phyloP scores from a whole-genome alignment of 2,113 vertebrate species.

The Dryoscopus gambensis region DNA sequence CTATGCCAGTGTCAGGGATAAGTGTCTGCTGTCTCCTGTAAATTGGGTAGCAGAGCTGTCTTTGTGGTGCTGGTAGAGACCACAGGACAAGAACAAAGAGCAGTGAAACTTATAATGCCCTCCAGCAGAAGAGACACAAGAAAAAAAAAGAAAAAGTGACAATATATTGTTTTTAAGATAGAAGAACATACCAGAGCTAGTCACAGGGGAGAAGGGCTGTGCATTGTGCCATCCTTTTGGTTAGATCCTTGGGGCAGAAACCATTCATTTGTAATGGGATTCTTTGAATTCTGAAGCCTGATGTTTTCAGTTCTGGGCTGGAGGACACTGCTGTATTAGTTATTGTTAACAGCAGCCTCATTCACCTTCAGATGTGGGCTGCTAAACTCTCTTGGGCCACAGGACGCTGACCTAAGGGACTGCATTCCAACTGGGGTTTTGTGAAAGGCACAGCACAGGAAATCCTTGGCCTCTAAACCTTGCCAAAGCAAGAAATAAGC shows the following conservation, averaged over 20 bases:
- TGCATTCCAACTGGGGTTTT: neutral
- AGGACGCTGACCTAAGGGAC: neutral
- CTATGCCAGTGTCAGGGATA: neutral
- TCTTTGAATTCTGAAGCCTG: slow-evolving; percentile 33
- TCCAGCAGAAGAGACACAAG: neutral
- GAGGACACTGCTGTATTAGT: neutral
- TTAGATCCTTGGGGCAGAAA: slow-evolving; percentile 26
- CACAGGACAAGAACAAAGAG: slow-evolving; percentile 17
- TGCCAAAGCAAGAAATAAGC: neutral
- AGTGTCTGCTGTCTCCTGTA: neutral
- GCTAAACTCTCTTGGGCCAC: neutral
- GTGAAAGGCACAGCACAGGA: neutral
- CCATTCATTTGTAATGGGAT: neutral
- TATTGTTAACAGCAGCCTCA: neutral
- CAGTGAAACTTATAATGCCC: neutral
- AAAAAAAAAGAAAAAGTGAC: neutral
- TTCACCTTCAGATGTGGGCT: slow-evolving; percentile 30
- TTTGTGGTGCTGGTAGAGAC: neutral
- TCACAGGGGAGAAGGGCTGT: slow-evolving; percentile 15
- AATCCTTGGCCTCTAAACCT: neutral
- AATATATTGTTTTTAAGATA: slow-evolving; percentile 34
- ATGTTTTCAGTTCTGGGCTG: neutral
- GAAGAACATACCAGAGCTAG: slow-evolving; percentile 26
- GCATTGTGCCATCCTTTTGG: neutral
- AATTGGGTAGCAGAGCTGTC: neutral